These are phyloP conservation scores for Rhorus exstirpatorius DNA, from an alignment of 2,888 invertebrate species.

Conservation along the genomic window DNA sequence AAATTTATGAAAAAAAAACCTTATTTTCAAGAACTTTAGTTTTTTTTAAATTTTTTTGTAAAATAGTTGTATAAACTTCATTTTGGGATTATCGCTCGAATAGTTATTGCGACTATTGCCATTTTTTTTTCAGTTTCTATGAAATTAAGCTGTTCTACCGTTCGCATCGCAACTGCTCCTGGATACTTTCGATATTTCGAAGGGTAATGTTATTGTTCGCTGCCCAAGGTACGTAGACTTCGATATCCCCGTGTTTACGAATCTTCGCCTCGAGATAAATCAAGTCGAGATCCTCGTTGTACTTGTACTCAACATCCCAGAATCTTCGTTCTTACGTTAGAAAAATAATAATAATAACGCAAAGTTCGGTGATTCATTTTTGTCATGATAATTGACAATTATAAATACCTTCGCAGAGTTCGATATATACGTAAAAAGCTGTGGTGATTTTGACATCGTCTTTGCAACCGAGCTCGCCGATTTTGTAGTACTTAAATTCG, in stretches of 20 bases:
- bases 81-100: too few relatives aligned
- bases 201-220: conserved; percentile 84
- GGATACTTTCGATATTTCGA: conserved; percentile 85
- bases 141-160: too few relatives aligned
- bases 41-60: too few relatives aligned
- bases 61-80: too few relatives aligned
- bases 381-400: background rate
- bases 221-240: conserved; percentile 86
- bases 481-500: conserved; percentile 84
- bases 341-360: background rate
- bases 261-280: conserved; percentile 86
- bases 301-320: conserved; percentile 86
- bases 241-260: conserved; percentile 79
- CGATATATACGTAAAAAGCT: conserved; percentile 87
- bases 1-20: background rate
- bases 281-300: conserved; percentile 82
- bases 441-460: conserved; percentile 86
- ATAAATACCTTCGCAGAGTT: conserved; percentile 87
- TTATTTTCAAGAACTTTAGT: background rate
- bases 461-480: conserved; percentile 85
- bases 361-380: background rate
- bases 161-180: conserved; percentile 81
- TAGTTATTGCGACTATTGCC: too few relatives aligned
- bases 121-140: too few relatives aligned
- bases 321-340: conserved; percentile 83